Conservation (phyloP, 2,797 vertebrate species). For the Phalloptychus januarius region DNA sequence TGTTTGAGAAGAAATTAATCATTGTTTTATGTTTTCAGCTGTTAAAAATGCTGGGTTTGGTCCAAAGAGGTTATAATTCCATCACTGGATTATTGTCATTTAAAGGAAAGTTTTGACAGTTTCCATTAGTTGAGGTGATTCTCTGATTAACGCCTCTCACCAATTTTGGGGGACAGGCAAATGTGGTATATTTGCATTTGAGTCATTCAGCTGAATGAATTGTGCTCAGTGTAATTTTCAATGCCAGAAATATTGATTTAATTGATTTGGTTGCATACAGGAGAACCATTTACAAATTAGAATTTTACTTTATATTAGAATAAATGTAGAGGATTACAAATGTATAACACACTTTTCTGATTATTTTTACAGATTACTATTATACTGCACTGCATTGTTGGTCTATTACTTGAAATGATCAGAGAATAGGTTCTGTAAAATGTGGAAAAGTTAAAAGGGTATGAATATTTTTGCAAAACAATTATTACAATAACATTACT, state of each 20-base stretch:
- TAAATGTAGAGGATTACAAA: neutral
- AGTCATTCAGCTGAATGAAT: neutral
- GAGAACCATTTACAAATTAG: neutral
- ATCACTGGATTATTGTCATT: neutral
- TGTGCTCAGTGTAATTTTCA: neutral
- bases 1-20: neutral
- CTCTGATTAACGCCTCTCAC: neutral
- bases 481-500: neutral
- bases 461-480: neutral
- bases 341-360: neutral
- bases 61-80: neutral
- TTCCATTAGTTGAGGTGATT: neutral
- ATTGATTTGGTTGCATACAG: neutral
- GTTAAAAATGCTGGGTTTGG: neutral
- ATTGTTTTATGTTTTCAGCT: neutral
- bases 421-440: neutral
- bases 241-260: neutral
- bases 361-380: neutral
- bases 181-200: neutral
- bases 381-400: neutral
- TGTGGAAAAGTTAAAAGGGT: neutral
- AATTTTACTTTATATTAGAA: neutral
- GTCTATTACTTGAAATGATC: neutral
- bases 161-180: neutral
- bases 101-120: neutral